phyloP scores from a whole-genome alignment of 2,888 invertebrate species.

The Erebia epiphron region DNA sequence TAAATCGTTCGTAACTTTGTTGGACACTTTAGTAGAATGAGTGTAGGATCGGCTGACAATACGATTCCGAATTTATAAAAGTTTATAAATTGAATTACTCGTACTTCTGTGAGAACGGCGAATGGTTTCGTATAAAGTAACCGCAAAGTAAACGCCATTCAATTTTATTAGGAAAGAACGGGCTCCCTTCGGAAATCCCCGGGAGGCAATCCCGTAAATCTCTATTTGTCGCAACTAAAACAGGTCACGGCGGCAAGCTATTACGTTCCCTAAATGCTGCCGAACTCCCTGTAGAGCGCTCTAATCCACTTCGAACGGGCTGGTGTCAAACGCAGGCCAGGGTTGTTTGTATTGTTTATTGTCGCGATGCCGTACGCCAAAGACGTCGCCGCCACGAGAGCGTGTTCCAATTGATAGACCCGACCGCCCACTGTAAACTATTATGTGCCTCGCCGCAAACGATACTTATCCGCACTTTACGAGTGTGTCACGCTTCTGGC shows the following conservation, averaged over 20 bases:
- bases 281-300: constrained; percentile 79
- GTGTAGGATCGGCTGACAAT: constrained; percentile 61
- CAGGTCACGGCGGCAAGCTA: constrained; percentile 81
- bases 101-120: constrained; percentile 43
- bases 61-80: constrained; percentile 41
- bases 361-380: constrained; percentile 75
- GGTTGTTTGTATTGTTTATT: constrained; percentile 83
- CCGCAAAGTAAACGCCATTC: constrained; percentile 73
- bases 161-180: constrained; percentile 71
- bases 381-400: constrained; percentile 64
- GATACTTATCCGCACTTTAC: constrained; percentile 56
- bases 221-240: constrained; percentile 82
- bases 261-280: constrained; percentile 81
- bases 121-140: constrained; percentile 56
- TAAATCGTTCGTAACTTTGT: constrained; percentile 72
- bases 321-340: constrained; percentile 81
- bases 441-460: constrained; percentile 48
- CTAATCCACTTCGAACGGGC: constrained; percentile 80
- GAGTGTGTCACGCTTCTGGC: constrained; percentile 9
- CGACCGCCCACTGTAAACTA: constrained; percentile 38
- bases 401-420: constrained; percentile 73
- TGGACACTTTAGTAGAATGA: constrained; percentile 59
- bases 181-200: constrained; percentile 67
- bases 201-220: constrained; percentile 77
- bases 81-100: constrained; percentile 40